phyloP scores from a whole-genome alignment of 53 echinoderm and acorn worm species.

The Temnopleurus reevesii region DNA sequence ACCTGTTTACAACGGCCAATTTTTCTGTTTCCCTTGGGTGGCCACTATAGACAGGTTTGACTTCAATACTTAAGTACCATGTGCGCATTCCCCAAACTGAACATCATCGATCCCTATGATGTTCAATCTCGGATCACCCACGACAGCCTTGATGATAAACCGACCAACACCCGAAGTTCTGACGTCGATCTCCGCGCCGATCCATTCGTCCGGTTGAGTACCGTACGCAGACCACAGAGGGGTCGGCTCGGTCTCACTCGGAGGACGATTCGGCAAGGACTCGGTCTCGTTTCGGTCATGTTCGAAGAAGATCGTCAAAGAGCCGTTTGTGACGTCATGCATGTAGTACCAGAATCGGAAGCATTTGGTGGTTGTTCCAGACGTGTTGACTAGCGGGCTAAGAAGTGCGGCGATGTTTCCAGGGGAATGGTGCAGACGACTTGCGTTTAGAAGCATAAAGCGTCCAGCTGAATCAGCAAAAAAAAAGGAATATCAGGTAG shows the following conservation, averaged over 20 bases:
- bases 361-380: slow-evolving; percentile 1
- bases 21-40: no score
- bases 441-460: not conserved
- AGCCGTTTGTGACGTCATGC: slow-evolving; percentile 3
- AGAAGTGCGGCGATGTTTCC: not conserved
- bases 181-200: slow-evolving; percentile 1
- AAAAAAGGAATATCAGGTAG: not conserved
- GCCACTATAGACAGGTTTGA: no score
- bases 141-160: slow-evolving; percentile 2
- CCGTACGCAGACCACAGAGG: slow-evolving; percentile 6
- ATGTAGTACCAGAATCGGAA: slow-evolving; percentile 54
- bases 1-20: no score
- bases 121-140: not conserved
- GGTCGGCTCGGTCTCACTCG: not conserved
- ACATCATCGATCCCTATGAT: slow-evolving; percentile 23
- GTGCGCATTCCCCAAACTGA: slow-evolving; percentile 7
- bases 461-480: not conserved
- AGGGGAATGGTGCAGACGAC: not conserved
- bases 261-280: not conserved
- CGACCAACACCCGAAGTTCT: not conserved
- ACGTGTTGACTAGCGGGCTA: not conserved
- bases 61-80: slow-evolving; percentile 10
- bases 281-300: not conserved
- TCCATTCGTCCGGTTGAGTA: slow-evolving; percentile 12
- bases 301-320: slow-evolving; percentile 38